Evolutionary conservation across 2,113 vertebrate species (phyloP), one percentile per base, ranked within the genome.

Genomic region (Scytalopus superciliaris): DNA sequence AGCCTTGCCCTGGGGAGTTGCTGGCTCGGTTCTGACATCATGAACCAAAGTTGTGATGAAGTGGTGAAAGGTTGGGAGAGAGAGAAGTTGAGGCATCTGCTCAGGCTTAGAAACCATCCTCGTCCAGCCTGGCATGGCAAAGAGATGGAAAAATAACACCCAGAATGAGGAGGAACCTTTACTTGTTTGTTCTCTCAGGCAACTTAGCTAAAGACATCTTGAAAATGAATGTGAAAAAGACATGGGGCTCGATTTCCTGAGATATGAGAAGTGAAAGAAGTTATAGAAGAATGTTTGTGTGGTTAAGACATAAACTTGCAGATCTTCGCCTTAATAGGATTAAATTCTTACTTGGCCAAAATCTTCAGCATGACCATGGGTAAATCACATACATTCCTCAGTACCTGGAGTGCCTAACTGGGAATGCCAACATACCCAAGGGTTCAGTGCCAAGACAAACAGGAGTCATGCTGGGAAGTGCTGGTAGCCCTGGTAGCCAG

Each of bases 1-100:
- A 90, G 75, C 95, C 88, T 73, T 93, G 88, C 92, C 94, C 93
- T 64, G 73, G 45, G 83, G 89, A 91, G 37, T 63, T 96, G 35
- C n/a, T 75, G 94, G 45, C 70, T 86, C 31, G 5, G 63, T 89
- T 84, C 88, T 92, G 88, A 44, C 7, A 2, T 68, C 39, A 53
- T 8, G 47, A 75, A 88, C 86, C 67, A 87, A 55, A 28, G n/a
- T 50, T 57, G 68, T 63, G 83, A 95, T 67, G 82, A 90, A 84
- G 37, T 3, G 22, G 31, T 72, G 72, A 94, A 67, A 88, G 44
- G 10, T 0, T 84, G 33, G 7, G 30, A 49, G 16, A 60, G n/a
- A 78, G 40, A 81, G 60, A 78, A 64, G 15, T 0, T 76, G 69
- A 49, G 28, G 45, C 37, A 81, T 63, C 63, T 89, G 39, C 84